phyloP scores from a whole-genome alignment of 1,140 invertebrate species.

The Micrasema longulum region DNA sequence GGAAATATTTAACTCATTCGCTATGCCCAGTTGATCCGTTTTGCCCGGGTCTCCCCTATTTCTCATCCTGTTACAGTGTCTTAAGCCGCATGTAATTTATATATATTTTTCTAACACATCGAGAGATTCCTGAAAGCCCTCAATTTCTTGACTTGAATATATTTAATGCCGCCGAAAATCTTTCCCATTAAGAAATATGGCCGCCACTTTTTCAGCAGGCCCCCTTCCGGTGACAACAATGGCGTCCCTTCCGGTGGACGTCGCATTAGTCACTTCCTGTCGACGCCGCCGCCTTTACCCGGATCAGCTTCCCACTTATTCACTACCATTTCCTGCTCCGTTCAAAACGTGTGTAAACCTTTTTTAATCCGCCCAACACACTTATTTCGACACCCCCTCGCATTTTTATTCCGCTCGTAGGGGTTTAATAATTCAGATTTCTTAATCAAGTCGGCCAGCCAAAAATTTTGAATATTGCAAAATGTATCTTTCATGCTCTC shows the following conservation, averaged over 20 bases:
- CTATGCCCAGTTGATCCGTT: no score
- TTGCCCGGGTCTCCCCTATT: no score
- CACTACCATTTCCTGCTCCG: constrained; percentile 20
- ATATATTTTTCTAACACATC: no score
- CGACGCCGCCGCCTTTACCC: constrained; percentile 31
- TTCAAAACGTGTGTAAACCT: constrained; percentile 31
- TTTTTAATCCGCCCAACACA: constrained; percentile 24
- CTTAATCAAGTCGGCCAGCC: no score
- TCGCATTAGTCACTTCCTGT: constrained; percentile 33
- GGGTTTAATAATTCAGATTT: no score
- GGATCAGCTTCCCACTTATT: constrained; percentile 37
- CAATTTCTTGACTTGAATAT: constrained; percentile 10
- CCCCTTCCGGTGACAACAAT: constrained; percentile 31
- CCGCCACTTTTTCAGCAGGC: constrained; percentile 18
- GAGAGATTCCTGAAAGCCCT: neutral
- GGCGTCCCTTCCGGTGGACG: constrained; percentile 29
- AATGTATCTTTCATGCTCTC: no score
- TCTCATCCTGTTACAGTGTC: no score
- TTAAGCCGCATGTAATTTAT: no score
- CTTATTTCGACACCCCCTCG: neutral
- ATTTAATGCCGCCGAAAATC: constrained; percentile 22
- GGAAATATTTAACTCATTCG: no score
- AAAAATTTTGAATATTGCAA: no score
- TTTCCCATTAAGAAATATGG: constrained; percentile 22
- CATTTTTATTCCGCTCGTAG: neutral